A percentile compares a stretch with the other conserved stretches of the same genome.
phyloP scores from a whole-genome alignment of 2,888 invertebrate species.

The Iphiclides podalirius region DNA sequence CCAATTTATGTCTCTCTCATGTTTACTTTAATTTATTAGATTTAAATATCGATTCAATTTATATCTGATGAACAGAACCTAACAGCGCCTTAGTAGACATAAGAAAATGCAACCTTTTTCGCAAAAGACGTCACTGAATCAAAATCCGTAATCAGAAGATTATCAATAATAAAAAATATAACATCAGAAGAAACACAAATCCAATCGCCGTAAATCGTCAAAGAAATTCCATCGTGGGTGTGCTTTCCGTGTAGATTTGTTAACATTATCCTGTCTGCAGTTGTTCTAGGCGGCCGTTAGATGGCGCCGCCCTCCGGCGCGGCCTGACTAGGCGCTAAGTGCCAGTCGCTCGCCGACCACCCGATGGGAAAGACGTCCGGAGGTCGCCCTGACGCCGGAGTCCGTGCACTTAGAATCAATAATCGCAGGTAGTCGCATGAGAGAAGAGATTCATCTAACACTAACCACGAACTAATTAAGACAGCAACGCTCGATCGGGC shows the following conservation, averaged over 20 bases:
- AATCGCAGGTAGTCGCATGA: constrained; percentile 53
- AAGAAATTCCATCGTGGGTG: too few relatives aligned
- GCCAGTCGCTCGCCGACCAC: constrained; percentile 47
- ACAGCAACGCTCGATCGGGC: not conserved
- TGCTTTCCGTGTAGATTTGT: constrained; percentile 28
- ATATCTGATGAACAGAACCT: too few relatives aligned
- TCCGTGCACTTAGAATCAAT: constrained; percentile 61
- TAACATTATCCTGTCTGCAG: constrained; percentile 31
- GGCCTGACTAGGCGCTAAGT: constrained; percentile 44
- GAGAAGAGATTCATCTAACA: constrained; percentile 6
- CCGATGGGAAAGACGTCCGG: constrained; percentile 77
- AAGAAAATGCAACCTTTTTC: too few relatives aligned
- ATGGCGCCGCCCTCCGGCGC: constrained; percentile 42
- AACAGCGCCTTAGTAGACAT: too few relatives aligned
- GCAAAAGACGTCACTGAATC: too few relatives aligned
- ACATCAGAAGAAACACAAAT: too few relatives aligned
- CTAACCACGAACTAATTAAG: not conserved
- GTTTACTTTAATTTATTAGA: too few relatives aligned
- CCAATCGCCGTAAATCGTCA: too few relatives aligned
- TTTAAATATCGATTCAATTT: too few relatives aligned
- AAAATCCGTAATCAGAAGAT: too few relatives aligned
- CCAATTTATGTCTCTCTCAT: too few relatives aligned
- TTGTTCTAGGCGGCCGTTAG: constrained; percentile 44
- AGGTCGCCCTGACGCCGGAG: constrained; percentile 63
- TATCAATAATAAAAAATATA: too few relatives aligned